Evolutionary conservation across 2,797 vertebrate genomes (phyloP), one percentile per base, ranked within the genome.

Genomic region (Thalassophryne amazonica): DNA sequence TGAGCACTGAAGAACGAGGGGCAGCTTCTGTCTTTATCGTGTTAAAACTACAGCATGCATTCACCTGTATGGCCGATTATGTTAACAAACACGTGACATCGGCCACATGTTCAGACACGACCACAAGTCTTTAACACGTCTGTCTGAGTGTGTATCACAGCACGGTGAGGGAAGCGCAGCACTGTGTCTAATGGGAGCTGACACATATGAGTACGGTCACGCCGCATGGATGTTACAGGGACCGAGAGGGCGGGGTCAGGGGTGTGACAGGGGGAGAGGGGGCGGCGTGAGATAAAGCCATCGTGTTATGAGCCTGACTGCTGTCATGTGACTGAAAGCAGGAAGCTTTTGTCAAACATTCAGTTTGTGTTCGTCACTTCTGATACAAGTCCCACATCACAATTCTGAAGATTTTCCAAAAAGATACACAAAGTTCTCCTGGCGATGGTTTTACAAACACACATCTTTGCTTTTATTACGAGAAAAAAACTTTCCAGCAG

Each of bases 191-290:
- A 84, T 65, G 32, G 32, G 58, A 77, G 59, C 3, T 70, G 80
- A 82, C 78, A 80, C 74, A 78, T 72, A 81, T 74, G 72, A 58
- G 69, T 42, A 60, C 52, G 62, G 81, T 78, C 47, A 51, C 20
- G 52, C 58, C 67, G 56, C 68, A 73, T 27, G 74, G 46, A 51
- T 74, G 52, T 78, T 78, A 63, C 43, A 23, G 56, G 46, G 64
- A 39, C 16, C 43, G 59, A 57, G 32, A 29, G 33, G 48, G 51
- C 3, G 7, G 15, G 46, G 51, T 32, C 7, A 56, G 51, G 53
- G 55, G 48, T 41, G 50, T 32, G 47, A 46, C 23, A 12, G 3
- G 7, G 22, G 10, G 14, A 13, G 32, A n/a, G 39, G 6, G 17
- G 29, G 7, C 11, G 3, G 43, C 29, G 40, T 45, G 43, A 21